Evolutionary conservation across 1,140 invertebrate species (phyloP).

Genomic region (Atta cephalotes): DNA sequence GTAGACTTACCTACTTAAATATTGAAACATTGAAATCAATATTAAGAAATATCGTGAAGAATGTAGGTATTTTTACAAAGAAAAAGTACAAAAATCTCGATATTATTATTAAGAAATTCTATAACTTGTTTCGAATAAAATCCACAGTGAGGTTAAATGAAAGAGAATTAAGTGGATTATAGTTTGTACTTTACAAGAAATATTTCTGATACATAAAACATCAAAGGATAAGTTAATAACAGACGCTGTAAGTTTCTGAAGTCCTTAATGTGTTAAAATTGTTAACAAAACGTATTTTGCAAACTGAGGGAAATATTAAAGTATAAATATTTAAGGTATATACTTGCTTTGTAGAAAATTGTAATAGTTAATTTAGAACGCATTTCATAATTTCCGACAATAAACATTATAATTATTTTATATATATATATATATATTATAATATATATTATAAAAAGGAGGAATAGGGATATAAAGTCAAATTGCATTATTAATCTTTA

Average conservation of each 20-base stretch:
- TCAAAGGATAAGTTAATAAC: slow-evolving; percentile 41
- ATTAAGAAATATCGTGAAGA: background rate
- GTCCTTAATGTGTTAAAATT: background rate
- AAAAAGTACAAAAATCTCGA: background rate
- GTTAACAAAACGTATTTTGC: slow-evolving; percentile 14
- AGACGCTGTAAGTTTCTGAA: background rate
- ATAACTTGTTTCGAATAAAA: background rate
- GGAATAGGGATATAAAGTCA: background rate
- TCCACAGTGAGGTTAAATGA: background rate
- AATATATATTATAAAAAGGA: background rate
- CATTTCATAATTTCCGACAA: background rate
- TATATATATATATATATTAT: too few species aligned
- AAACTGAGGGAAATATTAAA: background rate
- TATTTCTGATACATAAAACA: slow-evolving; percentile 25
- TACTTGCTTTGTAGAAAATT: background rate
- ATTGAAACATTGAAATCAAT: background rate
- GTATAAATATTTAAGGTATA: background rate
- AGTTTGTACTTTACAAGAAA: slow-evolving; percentile 15
- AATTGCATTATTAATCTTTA: slow-evolving; percentile 1
- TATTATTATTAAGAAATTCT: background rate
- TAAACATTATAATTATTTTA: background rate
- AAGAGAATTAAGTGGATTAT: slow-evolving; percentile 17
- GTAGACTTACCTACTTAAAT: background rate
- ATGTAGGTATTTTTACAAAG: background rate
- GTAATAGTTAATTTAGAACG: background rate